Evolutionary conservation across 2,888 invertebrate genomes (phyloP).

Genomic region (Apamea sordens): DNA sequence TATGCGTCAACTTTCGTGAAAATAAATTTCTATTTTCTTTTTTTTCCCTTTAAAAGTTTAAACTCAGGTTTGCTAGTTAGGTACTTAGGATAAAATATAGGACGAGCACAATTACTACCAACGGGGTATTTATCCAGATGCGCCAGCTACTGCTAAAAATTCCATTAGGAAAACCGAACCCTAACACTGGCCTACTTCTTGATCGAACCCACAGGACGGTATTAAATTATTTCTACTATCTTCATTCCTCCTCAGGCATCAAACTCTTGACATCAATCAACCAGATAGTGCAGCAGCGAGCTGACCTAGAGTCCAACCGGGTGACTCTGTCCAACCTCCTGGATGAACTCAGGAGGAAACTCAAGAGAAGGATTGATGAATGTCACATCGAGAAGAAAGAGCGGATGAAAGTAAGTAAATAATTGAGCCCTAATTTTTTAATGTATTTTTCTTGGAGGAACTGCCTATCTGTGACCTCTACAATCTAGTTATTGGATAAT

Average conservation of each 20-base stretch:
- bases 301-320: constrained; percentile 83
- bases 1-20: too few species aligned
- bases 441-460: neutral
- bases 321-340: constrained; percentile 82
- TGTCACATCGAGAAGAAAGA: constrained; percentile 86
- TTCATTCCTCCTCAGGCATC: constrained; percentile 76
- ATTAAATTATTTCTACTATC: too few species aligned
- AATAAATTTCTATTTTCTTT: too few species aligned
- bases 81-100: too few species aligned
- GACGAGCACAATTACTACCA: too few species aligned
- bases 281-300: constrained; percentile 85
- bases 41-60: too few species aligned
- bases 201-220: too few species aligned
- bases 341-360: constrained; percentile 84
- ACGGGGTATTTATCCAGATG: too few species aligned
- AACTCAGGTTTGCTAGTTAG: too few species aligned
- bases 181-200: too few species aligned
- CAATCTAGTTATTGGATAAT: neutral
- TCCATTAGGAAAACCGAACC: too few species aligned
- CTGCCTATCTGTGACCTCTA: neutral
- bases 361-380: constrained; percentile 84
- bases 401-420: constrained; percentile 71
- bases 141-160: too few species aligned
- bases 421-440: neutral
- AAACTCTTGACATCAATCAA: constrained; percentile 86